These are phyloP conservation scores for Hycleus cichorii DNA, from an alignment of 1,140 invertebrate genomes.

Conservation along the genomic window DNA sequence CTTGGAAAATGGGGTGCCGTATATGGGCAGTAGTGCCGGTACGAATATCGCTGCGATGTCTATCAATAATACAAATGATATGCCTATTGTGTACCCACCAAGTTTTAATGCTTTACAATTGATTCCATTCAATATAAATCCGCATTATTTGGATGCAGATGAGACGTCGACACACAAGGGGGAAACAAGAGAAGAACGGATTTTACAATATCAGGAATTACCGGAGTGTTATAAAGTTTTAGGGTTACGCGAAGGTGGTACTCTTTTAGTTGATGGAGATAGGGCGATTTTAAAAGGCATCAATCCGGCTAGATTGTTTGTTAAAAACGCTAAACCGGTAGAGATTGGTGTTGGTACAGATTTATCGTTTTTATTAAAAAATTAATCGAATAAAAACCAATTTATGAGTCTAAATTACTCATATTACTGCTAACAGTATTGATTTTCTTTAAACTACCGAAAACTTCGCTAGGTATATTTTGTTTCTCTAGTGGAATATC, in stretches of 20 bases:
- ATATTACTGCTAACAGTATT: too few relatives aligned
- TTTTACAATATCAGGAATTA: not conserved
- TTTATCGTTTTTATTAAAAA: not conserved
- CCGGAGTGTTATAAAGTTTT: not conserved
- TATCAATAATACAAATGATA: constrained; percentile 79
- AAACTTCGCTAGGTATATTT: constrained; percentile 74
- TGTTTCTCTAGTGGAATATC: constrained; percentile 69
- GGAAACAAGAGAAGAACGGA: constrained; percentile 55
- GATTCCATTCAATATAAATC: constrained; percentile 80
- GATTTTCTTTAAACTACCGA: constrained; percentile 62
- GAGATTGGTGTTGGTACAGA: not conserved
- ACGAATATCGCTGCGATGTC: constrained; percentile 72
- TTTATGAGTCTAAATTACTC: too few relatives aligned
- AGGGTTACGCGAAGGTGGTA: not conserved
- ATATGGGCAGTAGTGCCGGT: constrained; percentile 75
- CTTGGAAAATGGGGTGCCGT: constrained; percentile 57
- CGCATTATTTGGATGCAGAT: constrained; percentile 68
- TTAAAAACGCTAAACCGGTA: not conserved
- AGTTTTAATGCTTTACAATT: constrained; percentile 64
- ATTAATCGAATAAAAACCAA: not conserved
- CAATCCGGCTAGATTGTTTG: not conserved
- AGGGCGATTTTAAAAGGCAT: not conserved
- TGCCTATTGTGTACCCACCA: constrained; percentile 74
- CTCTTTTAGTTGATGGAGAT: not conserved
- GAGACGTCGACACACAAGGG: constrained; percentile 60